Conservation (phyloP, 2,888 invertebrate species). For the Silvanus unidentatus region DNA sequence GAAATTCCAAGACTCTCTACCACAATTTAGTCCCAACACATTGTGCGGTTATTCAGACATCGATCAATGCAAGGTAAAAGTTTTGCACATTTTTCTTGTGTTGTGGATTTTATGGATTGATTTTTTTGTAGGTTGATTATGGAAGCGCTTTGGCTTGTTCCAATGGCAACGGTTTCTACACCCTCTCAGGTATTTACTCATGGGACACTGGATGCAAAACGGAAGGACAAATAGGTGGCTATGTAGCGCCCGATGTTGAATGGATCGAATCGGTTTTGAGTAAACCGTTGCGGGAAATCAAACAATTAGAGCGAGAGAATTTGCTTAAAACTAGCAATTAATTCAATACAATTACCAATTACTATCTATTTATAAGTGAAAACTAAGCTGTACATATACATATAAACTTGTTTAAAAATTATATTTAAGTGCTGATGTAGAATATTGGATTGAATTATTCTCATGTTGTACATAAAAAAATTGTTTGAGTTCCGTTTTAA, state of each 20-base stretch:
- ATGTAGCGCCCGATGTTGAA: slow-evolving; percentile 44
- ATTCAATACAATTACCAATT: not conserved
- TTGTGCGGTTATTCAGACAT: slow-evolving; percentile 66
- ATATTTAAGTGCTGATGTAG: too few relatives aligned
- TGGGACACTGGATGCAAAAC: slow-evolving; percentile 65
- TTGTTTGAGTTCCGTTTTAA: too few relatives aligned
- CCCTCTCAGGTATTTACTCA: slow-evolving; percentile 68
- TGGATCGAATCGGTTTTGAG: slow-evolving; percentile 45
- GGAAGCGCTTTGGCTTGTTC: slow-evolving; percentile 79
- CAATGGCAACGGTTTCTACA: slow-evolving; percentile 60
- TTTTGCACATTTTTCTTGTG: not conserved
- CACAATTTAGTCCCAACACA: slow-evolving; percentile 56
- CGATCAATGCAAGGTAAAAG: slow-evolving; percentile 68
- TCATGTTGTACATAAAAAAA: too few relatives aligned
- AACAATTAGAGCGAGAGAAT: slow-evolving; percentile 33
- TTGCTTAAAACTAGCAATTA: slow-evolving; percentile 4
- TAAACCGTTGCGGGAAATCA: slow-evolving; percentile 41
- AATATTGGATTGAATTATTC: too few relatives aligned
- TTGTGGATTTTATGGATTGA: not conserved
- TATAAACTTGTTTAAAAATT: too few relatives aligned
- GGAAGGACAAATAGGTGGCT: slow-evolving; percentile 44
- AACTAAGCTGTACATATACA: too few relatives aligned
- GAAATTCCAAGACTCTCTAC: slow-evolving; percentile 53
- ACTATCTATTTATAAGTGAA: not conserved
- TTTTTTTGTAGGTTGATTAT: slow-evolving; percentile 52